These are phyloP conservation scores for Hirundo rustica DNA, from an alignment of 2,797 vertebrate species.

Conservation along the genomic window DNA sequence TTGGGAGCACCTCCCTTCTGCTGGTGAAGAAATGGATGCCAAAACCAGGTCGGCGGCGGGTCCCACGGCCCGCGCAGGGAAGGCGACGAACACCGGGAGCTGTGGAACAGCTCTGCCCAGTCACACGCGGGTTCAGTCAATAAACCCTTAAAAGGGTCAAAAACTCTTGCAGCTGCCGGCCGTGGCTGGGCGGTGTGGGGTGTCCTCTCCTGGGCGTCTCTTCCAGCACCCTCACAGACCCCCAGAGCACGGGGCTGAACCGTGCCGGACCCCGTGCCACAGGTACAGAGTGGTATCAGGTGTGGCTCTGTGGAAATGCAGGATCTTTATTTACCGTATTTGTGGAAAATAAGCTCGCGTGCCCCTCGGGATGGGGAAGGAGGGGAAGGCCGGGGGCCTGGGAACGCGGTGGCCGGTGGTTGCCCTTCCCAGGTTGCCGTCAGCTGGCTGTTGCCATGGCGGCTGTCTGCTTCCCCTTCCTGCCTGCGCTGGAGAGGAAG, in stretches of 20 bases:
- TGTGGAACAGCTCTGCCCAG: background rate
- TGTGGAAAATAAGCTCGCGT: background rate
- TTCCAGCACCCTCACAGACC: too few species aligned
- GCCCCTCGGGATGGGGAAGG: background rate
- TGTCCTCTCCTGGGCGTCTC: background rate
- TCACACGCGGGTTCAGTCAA: background rate
- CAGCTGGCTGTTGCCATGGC: slow-evolving; percentile 41
- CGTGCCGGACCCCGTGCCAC: rapidly evolving
- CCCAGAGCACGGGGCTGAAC: rapidly evolving
- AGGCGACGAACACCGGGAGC: background rate
- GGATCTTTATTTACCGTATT: background rate
- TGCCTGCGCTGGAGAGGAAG: slow-evolving; percentile 14
- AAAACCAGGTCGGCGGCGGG: background rate
- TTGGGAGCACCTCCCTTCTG: background rate
- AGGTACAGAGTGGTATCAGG: background rate
- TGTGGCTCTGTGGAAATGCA: background rate
- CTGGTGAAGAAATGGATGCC: background rate
- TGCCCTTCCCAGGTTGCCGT: slow-evolving; percentile 60
- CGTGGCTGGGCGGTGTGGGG: background rate
- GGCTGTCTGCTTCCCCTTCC: slow-evolving; percentile 53
- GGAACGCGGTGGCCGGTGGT: slow-evolving; percentile 19
- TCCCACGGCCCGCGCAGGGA: background rate
- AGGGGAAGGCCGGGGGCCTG: slow-evolving; percentile 39
- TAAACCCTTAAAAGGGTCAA: background rate
- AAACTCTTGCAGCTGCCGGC: background rate